phyloP scores from a whole-genome alignment of 2,113 vertebrate genomes.

The Anguilla rostrata region DNA sequence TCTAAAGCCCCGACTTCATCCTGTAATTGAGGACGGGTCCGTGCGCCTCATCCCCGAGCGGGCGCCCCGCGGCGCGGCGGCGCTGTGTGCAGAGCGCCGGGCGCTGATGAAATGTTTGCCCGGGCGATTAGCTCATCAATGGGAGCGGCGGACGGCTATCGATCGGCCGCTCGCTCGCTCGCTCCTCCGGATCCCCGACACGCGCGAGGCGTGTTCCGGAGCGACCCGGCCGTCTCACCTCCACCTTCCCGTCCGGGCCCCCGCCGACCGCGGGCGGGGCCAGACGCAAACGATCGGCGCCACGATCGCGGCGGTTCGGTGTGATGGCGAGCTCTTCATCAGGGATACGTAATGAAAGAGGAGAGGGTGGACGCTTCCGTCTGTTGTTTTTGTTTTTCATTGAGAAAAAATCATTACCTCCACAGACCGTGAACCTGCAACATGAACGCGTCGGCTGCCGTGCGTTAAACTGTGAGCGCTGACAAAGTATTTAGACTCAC shows the following conservation, averaged over 20 bases:
- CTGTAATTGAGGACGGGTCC: constrained; percentile 7
- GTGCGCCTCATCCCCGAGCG: background rate
- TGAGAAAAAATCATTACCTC: background rate
- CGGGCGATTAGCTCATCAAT: constrained; percentile 50
- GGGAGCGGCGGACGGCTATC: constrained; percentile 50
- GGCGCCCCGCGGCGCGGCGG: background rate
- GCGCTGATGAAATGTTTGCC: constrained; percentile 60
- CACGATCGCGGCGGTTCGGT: background rate
- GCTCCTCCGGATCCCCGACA: constrained; percentile 17
- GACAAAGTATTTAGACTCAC: constrained; percentile 18
- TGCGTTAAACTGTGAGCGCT: background rate
- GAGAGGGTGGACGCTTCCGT: background rate
- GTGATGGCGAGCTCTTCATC: background rate
- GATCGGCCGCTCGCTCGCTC: constrained; percentile 50
- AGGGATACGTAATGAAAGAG: background rate
- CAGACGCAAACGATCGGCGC: background rate
- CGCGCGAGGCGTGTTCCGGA: constrained; percentile 46
- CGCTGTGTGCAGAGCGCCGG: constrained; percentile 47
- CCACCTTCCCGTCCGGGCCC: background rate
- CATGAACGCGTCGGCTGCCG: background rate
- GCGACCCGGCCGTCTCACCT: constrained; percentile 18
- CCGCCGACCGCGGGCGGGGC: background rate
- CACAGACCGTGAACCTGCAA: background rate
- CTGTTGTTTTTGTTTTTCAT: constrained; percentile 16
- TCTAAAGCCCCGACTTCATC: background rate